Conservation (phyloP, 2,113 vertebrate genomes). For the Lepus timidus region DNA sequence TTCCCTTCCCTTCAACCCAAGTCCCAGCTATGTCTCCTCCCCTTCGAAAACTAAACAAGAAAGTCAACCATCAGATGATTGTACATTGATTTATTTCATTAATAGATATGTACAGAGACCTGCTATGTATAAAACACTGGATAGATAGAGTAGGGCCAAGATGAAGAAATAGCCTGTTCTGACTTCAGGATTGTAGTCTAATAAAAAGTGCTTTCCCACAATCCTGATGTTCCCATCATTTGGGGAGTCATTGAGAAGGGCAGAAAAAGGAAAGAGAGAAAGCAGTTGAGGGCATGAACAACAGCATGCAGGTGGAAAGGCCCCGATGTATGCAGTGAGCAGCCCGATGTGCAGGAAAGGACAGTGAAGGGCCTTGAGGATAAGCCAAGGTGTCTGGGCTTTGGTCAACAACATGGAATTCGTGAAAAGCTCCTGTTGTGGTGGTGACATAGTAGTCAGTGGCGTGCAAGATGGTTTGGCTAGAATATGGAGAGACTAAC, state of each 20-base stretch:
- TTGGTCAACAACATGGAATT: background rate
- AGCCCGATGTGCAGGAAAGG: background rate
- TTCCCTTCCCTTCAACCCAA: background rate
- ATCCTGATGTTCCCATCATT: background rate
- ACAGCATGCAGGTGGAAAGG: too few species aligned
- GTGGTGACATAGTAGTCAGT: background rate
- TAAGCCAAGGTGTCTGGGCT: background rate
- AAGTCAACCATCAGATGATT: background rate
- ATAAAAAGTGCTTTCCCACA: background rate
- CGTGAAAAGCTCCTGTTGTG: background rate
- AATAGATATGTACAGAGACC: background rate
- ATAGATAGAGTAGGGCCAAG: background rate
- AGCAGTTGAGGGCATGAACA: rapidly evolving
- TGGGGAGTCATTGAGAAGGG: background rate
- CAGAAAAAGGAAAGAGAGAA: background rate
- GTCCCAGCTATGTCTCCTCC: background rate
- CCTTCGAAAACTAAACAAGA: background rate
- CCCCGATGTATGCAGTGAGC: rapidly evolving
- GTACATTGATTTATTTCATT: background rate
- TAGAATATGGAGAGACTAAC: background rate
- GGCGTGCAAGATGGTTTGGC: background rate
- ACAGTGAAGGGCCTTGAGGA: background rate
- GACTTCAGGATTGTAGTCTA: background rate
- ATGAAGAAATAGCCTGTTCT: background rate
- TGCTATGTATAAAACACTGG: background rate